Conservation (phyloP, 2,888 invertebrate species). For the Oeneis ivallda region DNA sequence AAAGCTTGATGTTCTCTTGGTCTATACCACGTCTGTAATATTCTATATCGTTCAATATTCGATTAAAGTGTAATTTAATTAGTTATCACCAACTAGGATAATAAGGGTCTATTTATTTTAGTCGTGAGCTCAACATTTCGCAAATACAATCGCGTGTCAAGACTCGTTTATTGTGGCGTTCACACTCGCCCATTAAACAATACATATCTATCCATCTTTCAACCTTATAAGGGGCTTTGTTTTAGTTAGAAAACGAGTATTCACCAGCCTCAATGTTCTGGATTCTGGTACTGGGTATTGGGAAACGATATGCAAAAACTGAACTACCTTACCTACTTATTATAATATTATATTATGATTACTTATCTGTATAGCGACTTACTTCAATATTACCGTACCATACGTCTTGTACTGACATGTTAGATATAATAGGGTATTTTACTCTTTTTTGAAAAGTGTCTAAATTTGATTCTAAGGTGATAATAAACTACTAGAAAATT, state of each 20-base stretch:
- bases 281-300: constrained; percentile 21
- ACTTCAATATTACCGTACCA: neutral
- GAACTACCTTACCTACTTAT: no score
- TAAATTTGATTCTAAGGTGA: no score
- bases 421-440: no score
- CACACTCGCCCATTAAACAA: constrained; percentile 76
- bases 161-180: constrained; percentile 73
- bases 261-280: constrained; percentile 21
- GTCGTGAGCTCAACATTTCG: constrained; percentile 70
- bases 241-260: constrained; percentile 36
- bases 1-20: neutral
- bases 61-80: constrained; percentile 74
- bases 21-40: no score
- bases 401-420: no score
- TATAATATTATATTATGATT: neutral
- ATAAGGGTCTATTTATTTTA: constrained; percentile 71
- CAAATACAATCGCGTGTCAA: constrained; percentile 73
- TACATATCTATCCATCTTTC: constrained; percentile 71
- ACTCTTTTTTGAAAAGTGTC: no score
- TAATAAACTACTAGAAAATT: no score
- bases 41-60: constrained; percentile 59
- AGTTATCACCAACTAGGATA: constrained; percentile 66
- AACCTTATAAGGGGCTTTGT: constrained; percentile 55
- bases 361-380: neutral
- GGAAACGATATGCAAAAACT: constrained; percentile 23